phyloP scores from a whole-genome alignment of 1,140 invertebrate species.

The Drosophila nannoptera region DNA sequence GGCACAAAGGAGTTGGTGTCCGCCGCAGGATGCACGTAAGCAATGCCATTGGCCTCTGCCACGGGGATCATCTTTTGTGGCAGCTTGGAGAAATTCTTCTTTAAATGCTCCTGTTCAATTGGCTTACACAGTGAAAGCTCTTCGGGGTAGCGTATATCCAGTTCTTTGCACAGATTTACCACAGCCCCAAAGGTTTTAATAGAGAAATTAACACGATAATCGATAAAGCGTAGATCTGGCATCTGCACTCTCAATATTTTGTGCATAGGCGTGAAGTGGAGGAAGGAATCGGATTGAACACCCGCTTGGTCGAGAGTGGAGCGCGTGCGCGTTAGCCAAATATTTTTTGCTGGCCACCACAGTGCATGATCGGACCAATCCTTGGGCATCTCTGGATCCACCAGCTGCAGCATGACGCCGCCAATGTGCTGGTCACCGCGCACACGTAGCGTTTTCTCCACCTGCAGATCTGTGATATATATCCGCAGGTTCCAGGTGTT shows the following conservation, averaged over 20 bases:
- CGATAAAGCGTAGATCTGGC: slow-evolving; percentile 95
- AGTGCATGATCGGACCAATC: slow-evolving; percentile 99
- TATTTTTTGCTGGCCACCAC: slow-evolving; percentile 98
- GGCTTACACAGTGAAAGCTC: slow-evolving; percentile 97
- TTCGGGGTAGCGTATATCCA: slow-evolving; percentile 97
- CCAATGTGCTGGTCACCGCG: slow-evolving; percentile 99
- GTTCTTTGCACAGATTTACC: slow-evolving; percentile 95
- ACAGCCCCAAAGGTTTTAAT: slow-evolving; percentile 97
- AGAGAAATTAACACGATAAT: slow-evolving; percentile 97
- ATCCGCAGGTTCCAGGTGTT: slow-evolving; percentile 98
- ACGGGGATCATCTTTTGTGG: slow-evolving; percentile 82
- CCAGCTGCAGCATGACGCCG: slow-evolving; percentile 98
- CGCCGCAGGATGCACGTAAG: slow-evolving; percentile 81
- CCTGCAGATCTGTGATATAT: slow-evolving; percentile 96
- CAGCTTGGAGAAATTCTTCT: slow-evolving; percentile 91
- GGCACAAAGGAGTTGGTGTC: slow-evolving; percentile 94
- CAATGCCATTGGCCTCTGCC: slow-evolving; percentile 71
- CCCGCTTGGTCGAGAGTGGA: slow-evolving; percentile 98
- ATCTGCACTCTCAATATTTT: slow-evolving; percentile 94
- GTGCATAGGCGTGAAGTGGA: slow-evolving; percentile 99
- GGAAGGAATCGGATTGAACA: slow-evolving; percentile 95
- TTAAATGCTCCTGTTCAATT: slow-evolving; percentile 90
- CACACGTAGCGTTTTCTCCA: slow-evolving; percentile 93
- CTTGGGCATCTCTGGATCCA: slow-evolving; percentile 96
- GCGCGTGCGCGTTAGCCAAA: slow-evolving; percentile 95